Base-by-base conservation (phyloP, 1,140 invertebrate species). In the Nebria ingens region DNA sequence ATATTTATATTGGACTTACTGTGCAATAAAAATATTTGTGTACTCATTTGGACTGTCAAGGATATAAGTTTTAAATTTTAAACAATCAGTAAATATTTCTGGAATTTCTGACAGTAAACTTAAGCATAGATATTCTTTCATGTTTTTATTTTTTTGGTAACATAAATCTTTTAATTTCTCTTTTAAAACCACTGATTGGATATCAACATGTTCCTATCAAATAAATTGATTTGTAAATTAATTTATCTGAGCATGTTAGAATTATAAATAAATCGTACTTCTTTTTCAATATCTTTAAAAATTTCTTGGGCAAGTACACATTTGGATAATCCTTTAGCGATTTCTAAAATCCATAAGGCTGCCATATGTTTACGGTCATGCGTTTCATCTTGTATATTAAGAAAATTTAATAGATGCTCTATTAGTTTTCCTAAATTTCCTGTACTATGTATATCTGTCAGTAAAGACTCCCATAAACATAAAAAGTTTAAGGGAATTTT, bases 271-370 rank as follows among this genome's bases (percentile, higher is more conserved):
- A n/a, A n/a, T n/a, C 15, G 4, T 45, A 45, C 21, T 20, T 61
- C 55, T 15, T n/a, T 51, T 29, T 19, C n/a, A 20, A 20, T 3
- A 12, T 42, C 29, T 53, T 4, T 53, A 13, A 49, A 1, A 29
- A 52, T 34, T 29, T 56, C 21, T 52, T 4, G 2, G 22, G 20
- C 12, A 13, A 40, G 9, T 20, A 29, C 34, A 38, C 21, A 50
- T 15, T 51, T 51, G 2, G 20, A 19, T 21, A 64, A 15, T 12
- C 55, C 21, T 38, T 21, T 15, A 21, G 58, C 57, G 34, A 64
- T 55, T 54, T 62, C 59, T 29, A 51, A 52, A 22, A 63, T 61
- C 63, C 63, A 64, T 19, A 62, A 55, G 34, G 58, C 49, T 6
- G 63, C 63, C 19, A 60, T 51, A 34, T 55, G 56, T 55, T 58